Base-by-base conservation (phyloP, 2,113 vertebrate genomes). In the Alaudala cheleensis region DNA sequence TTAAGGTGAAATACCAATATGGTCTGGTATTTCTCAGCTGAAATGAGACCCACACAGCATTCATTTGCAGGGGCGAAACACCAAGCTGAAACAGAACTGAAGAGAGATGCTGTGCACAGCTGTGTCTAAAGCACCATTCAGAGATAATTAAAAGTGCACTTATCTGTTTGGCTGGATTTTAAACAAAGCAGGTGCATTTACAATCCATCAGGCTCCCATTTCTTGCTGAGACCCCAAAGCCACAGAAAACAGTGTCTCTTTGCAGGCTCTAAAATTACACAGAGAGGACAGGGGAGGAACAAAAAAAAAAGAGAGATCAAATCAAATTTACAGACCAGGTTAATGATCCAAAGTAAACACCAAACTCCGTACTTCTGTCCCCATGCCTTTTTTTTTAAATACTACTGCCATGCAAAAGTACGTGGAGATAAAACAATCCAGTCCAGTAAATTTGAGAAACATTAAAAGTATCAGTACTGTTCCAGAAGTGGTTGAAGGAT, bases 321-420 rank as follows among this genome's bases (percentile, higher is more conserved):
- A 85, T 95, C 91, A 94, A 95, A 88, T 96, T 94, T 96, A 70
- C 90, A 95, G 85, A 90, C 58, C 56, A 93, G 90, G 92, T 96
- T 93, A 97, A 96, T 71, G 88, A 93, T 94, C 88, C 95, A 94
- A 92, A 95, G 93, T 83, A 96, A 97, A 95, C 62, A 95, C 31
- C 72, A 92, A 96, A 96, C 64, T 93, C 81, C 3, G 13, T 70
- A 78, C 79, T 87, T 92, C 80, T 88, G 90, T 95, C 85, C 95
- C 78, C 90, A 9, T 60, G 34, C 1, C 13, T 33, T 45, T 47
- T n/a, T 49, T 13, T 18, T 9, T 25, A 12, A 86, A 22, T 51
- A 81, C 28, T 58, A 67, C 23, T 90, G 71, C 66, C 31, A 40
- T 24, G 45, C 19, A 69, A 74, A 84, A 66, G 44, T 45, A 81